phyloP scores from a whole-genome alignment of 1,140 invertebrate genomes.

The Drosophila burlai region DNA sequence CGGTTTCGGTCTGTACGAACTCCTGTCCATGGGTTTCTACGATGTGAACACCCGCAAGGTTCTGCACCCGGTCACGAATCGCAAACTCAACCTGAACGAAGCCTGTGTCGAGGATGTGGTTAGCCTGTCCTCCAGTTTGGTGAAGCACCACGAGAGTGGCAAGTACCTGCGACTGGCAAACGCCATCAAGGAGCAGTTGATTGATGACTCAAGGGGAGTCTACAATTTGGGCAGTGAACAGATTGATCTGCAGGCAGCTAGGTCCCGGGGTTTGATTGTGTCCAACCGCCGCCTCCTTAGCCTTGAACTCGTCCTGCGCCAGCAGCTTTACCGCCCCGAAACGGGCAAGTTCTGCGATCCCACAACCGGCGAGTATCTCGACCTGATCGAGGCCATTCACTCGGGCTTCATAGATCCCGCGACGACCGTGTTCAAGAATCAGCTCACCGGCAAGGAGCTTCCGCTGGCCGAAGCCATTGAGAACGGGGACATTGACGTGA shows the following conservation, averaged over 20 bases:
- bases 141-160: constrained; percentile 90
- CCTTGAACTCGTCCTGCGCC: constrained; percentile 92
- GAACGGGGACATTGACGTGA: constrained; percentile 91
- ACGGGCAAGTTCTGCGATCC: constrained; percentile 93
- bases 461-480: constrained; percentile 91
- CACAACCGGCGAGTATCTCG: constrained; percentile 88
- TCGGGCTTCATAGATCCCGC: constrained; percentile 91
- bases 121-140: constrained; percentile 91
- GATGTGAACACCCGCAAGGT: constrained; percentile 90
- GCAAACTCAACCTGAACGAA: constrained; percentile 91
- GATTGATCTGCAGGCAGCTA: constrained; percentile 90
- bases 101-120: constrained; percentile 93
- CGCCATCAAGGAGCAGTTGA: constrained; percentile 90
- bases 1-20: constrained; percentile 93
- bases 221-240: constrained; percentile 89
- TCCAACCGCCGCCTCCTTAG: constrained; percentile 89
- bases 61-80: constrained; percentile 92
- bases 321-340: constrained; percentile 91
- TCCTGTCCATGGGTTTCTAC: constrained; percentile 93
- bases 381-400: constrained; percentile 90
- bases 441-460: constrained; percentile 90
- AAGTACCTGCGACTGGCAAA: constrained; percentile 91
- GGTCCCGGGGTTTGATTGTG: constrained; percentile 90
- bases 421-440: constrained; percentile 92
- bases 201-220: constrained; percentile 90